Conservation (phyloP, 23 tunicate genomes). For the Pegea sp. region DNA sequence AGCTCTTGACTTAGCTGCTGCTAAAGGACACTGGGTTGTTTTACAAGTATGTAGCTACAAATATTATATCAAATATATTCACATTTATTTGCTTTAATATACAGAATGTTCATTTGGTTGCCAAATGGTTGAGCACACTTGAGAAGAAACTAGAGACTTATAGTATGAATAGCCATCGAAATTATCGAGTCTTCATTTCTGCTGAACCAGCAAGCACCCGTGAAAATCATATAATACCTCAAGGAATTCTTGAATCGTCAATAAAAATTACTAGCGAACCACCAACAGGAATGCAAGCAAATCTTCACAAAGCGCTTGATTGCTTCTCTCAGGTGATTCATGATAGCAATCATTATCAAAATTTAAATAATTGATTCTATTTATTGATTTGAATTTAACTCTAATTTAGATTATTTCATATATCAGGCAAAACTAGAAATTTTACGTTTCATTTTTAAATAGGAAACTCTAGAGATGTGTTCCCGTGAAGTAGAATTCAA, state of each 20-base stretch:
- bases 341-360: neutral
- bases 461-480: conserved; percentile 98
- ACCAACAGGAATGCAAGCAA: conserved; percentile 99
- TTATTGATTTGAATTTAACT: no score
- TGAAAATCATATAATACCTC: conserved; percentile 87
- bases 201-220: conserved; percentile 98
- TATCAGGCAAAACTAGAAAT: no score
- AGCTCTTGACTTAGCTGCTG: conserved; percentile 87
- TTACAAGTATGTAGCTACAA: conserved; percentile 26
- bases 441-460: neutral
- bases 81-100: no score
- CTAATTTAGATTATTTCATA: no score
- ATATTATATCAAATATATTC: no score
- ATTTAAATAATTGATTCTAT: neutral
- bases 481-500: conserved; percentile 90
- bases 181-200: conserved; percentile 70
- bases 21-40: conserved; percentile 97
- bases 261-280: conserved; percentile 99
- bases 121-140: conserved; percentile 86
- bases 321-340: conserved; percentile 63
- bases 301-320: conserved; percentile 95
- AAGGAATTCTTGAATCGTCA: conserved; percentile 89
- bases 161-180: conserved; percentile 42
- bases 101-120: conserved; percentile 94
- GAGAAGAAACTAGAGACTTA: conserved; percentile 84